Conservation (phyloP, 2,113 vertebrate genomes). For the Psettodes erumei region DNA sequence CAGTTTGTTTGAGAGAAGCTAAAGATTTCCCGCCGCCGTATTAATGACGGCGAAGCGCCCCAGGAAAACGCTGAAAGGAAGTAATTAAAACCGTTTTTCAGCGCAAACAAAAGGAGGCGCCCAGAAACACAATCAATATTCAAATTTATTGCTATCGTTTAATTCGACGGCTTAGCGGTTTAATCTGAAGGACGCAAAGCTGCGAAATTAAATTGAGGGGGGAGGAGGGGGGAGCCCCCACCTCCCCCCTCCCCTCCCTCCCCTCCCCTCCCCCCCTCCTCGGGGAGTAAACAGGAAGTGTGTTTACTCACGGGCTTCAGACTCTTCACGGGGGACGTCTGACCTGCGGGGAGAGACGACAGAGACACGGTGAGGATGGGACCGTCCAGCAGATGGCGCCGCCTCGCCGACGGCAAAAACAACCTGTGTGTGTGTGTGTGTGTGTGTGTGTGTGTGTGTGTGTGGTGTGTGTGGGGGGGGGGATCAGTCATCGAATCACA, state of each 20-base stretch:
- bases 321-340: constrained; percentile 94
- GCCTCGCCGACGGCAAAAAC: constrained; percentile 53
- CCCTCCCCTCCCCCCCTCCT: too few relatives aligned
- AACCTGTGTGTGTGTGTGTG: too few relatives aligned
- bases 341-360: constrained; percentile 84
- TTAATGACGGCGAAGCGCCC: too few relatives aligned
- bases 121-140: constrained; percentile 77
- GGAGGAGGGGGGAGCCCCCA: constrained; percentile 25
- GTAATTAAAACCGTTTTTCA: constrained; percentile 77
- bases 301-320: constrained; percentile 91
- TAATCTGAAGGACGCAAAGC: constrained; percentile 70
- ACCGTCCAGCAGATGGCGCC: constrained; percentile 71
- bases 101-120: constrained; percentile 73
- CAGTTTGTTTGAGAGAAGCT: too few relatives aligned
- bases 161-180: constrained; percentile 69
- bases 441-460: too few relatives aligned
- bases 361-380: constrained; percentile 32
- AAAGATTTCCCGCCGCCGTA: constrained; percentile 60
- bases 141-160: constrained; percentile 79
- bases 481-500: too few relatives aligned
- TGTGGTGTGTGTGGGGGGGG: too few relatives aligned
- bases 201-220: constrained; percentile 65
- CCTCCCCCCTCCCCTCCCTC: too few relatives aligned
- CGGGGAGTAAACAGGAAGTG: constrained; percentile 29
- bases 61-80: constrained; percentile 66